Conservation (phyloP, 2,888 invertebrate species). For the Molorchus minor region DNA sequence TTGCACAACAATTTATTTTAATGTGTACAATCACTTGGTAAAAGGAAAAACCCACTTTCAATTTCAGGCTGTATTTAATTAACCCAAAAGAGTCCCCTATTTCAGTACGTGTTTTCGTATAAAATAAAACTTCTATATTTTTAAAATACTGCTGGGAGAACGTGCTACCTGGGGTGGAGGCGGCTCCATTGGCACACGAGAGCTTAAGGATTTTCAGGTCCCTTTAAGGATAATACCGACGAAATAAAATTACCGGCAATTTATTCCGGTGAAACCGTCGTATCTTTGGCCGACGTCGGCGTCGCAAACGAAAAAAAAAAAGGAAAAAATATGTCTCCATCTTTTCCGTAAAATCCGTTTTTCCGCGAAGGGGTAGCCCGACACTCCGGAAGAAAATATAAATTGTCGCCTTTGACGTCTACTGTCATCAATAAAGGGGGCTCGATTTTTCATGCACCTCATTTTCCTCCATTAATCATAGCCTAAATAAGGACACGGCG, state of each 20-base stretch:
- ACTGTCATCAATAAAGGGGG: slow-evolving; percentile 54
- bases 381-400: slow-evolving; percentile 49
- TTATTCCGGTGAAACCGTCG: slow-evolving; percentile 10
- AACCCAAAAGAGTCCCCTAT: no score
- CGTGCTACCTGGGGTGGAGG: no score
- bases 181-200: background rate
- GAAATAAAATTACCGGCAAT: slow-evolving; percentile 18
- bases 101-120: no score
- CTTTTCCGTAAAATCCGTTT: slow-evolving; percentile 41
- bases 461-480: slow-evolving; percentile 53
- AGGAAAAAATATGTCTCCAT: slow-evolving; percentile 43
- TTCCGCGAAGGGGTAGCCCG: slow-evolving; percentile 33
- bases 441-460: slow-evolving; percentile 51
- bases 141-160: no score
- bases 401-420: slow-evolving; percentile 53
- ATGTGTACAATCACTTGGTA: no score
- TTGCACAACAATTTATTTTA: no score
- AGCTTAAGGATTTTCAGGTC: slow-evolving; percentile 5
- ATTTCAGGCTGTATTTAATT: no score
- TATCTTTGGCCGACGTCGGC: background rate
- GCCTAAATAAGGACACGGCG: slow-evolving; percentile 25
- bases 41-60: no score
- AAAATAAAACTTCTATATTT: no score
- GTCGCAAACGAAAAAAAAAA: slow-evolving; percentile 8
- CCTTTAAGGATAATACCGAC: slow-evolving; percentile 13